A percentile compares a stretch with the other conserved stretches of the same genome.
Conservation (phyloP, 2,888 invertebrate species). For the Tiliacea citrago region DNA sequence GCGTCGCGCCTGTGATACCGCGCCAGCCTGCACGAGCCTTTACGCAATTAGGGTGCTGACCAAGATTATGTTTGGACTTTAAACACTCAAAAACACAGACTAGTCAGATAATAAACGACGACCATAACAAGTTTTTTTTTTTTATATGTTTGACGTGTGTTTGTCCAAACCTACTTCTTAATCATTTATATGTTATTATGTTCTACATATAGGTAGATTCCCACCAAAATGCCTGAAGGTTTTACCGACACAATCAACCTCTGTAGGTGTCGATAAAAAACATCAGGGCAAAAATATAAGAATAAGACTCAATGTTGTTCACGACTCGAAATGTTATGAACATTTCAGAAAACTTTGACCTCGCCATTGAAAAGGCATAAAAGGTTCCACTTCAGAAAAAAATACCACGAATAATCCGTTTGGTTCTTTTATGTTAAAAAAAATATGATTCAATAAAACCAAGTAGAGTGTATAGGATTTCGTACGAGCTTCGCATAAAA, state of each 20-base stretch:
- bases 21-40: too few relatives aligned
- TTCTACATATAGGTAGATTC: neutral
- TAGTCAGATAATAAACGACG: too few relatives aligned
- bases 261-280: constrained; percentile 20
- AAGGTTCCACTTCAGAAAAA: constrained; percentile 46
- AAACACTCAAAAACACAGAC: too few relatives aligned
- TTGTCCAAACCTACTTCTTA: too few relatives aligned
- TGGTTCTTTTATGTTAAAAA: constrained; percentile 28
- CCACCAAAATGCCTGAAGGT: constrained; percentile 2
- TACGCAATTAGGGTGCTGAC: too few relatives aligned
- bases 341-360: constrained; percentile 53
- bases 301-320: constrained; percentile 28
- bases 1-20: too few relatives aligned
- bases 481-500: constrained; percentile 6
- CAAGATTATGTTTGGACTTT: too few relatives aligned
- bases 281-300: constrained; percentile 33
- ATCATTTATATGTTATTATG: too few relatives aligned
- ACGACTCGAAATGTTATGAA: constrained; percentile 37
- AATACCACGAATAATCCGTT: constrained; percentile 41
- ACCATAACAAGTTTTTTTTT: too few relatives aligned
- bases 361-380: constrained; percentile 41
- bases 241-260: constrained; percentile 29
- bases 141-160: too few relatives aligned
- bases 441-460: constrained; percentile 42
- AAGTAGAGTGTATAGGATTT: constrained; percentile 24